Base-by-base conservation (phyloP, 2,888 invertebrate species). In the Actias luna region DNA sequence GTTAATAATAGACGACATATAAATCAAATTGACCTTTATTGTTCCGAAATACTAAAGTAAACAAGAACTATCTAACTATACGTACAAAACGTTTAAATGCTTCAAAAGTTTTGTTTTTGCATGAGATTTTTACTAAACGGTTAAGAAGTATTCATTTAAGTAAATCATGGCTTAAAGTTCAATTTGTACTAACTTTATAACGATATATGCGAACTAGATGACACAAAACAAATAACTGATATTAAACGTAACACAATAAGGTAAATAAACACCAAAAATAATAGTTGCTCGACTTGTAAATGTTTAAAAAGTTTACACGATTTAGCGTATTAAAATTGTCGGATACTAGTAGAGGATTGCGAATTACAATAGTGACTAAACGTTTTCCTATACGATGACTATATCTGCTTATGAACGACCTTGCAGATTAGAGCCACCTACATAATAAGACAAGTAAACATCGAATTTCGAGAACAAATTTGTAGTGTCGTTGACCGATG, bases 401-500 rank as follows among this genome's bases (percentile, higher is more conserved):
- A 22, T 25, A 50, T 50, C 46, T 50, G 57, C 58, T 59, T 64
- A 64, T 65, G 59, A 63, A 69, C 71, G 84, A 83, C 90, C 91
- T 90, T 90, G 88, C 68, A 64, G 70, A 83, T 84, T 77, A 77
- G 76, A 79, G 71, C 83, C 87, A 79, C 88, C 89, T 86, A 90
- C 91, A 85, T 84, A 84, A 82, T 75, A 76, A 72, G 68, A 72
- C 77, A 80, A 69, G 76, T 77, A 85, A 84, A 85, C 74, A 83
- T 50, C 75, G 72, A 84, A 81, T 78, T 82, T 76, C 67, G 72
- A 79, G 75, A 80, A 75, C 63, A 55, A 16, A 55, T 55, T 29
- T 25, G 25, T 68, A 74, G 27, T 75, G 83, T 79, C 82, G 69
- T 74, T 80, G 85, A 85, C 85, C 83, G 73, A 58, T 70, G 76